phyloP scores from a whole-genome alignment of 2,797 vertebrate species.

The Pangasius macronema region DNA sequence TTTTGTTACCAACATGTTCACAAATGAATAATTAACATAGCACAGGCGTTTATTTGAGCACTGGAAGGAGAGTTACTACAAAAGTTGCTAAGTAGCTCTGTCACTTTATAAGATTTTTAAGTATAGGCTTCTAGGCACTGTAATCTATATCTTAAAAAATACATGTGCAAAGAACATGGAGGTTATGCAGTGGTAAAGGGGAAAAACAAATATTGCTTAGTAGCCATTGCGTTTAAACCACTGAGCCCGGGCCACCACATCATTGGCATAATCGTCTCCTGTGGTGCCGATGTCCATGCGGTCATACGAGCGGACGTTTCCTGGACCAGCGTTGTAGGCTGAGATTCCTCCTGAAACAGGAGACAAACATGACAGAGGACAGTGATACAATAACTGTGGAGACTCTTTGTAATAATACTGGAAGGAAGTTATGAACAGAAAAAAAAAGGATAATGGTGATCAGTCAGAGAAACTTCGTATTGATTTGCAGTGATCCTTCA shows the following conservation, averaged over 20 bases:
- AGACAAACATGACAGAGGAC: neutral
- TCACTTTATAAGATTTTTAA: neutral
- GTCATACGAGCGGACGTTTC: constrained; percentile 46
- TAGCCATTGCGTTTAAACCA: constrained; percentile 58
- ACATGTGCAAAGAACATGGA: neutral
- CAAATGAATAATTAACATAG: neutral
- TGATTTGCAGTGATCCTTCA: neutral
- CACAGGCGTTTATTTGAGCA: neutral
- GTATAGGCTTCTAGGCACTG: neutral
- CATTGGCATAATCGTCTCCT: constrained; percentile 57
- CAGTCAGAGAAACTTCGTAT: neutral
- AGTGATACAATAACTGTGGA: neutral
- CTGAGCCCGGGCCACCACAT: constrained; percentile 58
- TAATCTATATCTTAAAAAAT: neutral
- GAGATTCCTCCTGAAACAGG: constrained; percentile 60
- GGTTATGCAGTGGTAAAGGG: neutral
- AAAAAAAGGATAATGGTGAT: neutral
- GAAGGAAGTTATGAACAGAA: neutral
- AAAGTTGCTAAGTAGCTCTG: neutral
- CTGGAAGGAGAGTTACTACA: neutral
- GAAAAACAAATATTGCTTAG: constrained; percentile 17
- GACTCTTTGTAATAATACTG: neutral
- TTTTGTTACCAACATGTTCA: neutral
- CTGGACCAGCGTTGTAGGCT: constrained; percentile 58
- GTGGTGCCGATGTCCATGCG: constrained; percentile 43